Percentiles rank a stretch among this genome's conserved stretches.
These are phyloP conservation scores for Montipora cactus DNA, from an alignment of 64 coral and sea anemone genomes.

Conservation along the genomic window DNA sequence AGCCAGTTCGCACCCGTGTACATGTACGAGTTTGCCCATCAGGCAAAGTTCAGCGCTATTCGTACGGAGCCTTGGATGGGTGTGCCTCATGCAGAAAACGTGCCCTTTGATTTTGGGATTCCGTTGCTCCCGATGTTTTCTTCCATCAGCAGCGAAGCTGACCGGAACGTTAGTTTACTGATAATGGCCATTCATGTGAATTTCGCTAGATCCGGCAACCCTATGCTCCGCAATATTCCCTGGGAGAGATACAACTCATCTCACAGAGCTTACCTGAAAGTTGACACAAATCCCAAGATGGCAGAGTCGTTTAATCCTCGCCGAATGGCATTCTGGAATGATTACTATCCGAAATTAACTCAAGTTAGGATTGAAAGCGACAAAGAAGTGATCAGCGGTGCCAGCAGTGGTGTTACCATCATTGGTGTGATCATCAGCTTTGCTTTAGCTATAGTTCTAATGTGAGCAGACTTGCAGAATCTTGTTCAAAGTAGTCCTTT, in stretches of 20 bases:
- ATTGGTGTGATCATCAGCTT: background rate
- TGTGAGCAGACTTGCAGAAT: background rate
- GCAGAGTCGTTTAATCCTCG: conserved; percentile 35
- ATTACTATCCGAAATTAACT: conserved; percentile 16
- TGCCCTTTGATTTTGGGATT: conserved; percentile 53
- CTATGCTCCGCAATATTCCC: conserved; percentile 33
- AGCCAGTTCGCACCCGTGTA: too few relatives aligned
- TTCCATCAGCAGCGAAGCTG: background rate
- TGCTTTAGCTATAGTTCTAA: background rate
- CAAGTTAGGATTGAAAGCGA: background rate
- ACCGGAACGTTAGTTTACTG: conserved; percentile 46
- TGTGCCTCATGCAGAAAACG: background rate
- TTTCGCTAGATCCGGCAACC: conserved; percentile 58
- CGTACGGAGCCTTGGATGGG: too few relatives aligned
- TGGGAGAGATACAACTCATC: conserved; percentile 62
- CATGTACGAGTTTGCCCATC: too few relatives aligned
- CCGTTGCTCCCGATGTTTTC: conserved; percentile 56
- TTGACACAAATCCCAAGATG: conserved; percentile 41
- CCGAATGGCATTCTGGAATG: conserved; percentile 40
- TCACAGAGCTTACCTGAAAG: conserved; percentile 47
- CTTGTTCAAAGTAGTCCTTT: background rate
- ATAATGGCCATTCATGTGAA: conserved; percentile 59
- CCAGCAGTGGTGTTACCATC: background rate
- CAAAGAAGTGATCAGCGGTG: background rate
- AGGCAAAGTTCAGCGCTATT: too few relatives aligned